A percentile compares a stretch with the other conserved stretches of the same genome.
Evolutionary conservation across 2,797 vertebrate genomes (phyloP).

Genomic region (Gobionotothen gibberifrons): DNA sequence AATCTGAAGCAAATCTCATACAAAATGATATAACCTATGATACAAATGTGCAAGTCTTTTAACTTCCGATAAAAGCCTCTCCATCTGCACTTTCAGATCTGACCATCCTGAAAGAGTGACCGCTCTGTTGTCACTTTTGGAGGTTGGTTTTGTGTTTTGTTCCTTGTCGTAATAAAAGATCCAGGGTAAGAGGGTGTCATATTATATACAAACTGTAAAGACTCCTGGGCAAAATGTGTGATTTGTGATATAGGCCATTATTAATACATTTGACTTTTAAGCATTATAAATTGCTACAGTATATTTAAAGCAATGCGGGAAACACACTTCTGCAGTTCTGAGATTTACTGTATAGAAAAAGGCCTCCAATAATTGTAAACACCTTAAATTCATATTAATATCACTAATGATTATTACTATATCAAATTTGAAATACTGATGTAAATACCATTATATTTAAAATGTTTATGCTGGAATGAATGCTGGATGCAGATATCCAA

Average conservation of each 20-base stretch:
- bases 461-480: neutral
- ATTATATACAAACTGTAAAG: neutral
- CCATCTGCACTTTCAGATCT: neutral
- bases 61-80: neutral
- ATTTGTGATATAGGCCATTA: neutral
- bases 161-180: too few relatives aligned
- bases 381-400: too few relatives aligned
- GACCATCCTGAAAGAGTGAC: neutral
- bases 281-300: too few relatives aligned
- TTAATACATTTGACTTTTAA: too few relatives aligned
- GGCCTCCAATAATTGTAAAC: too few relatives aligned
- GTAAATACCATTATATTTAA: neutral
- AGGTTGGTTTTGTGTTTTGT: too few relatives aligned
- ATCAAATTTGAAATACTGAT: neutral
- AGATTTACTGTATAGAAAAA: too few relatives aligned
- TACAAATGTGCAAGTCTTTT: constrained; percentile 4
- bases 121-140: neutral
- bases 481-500: constrained; percentile 10
- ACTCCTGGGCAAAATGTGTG: neutral
- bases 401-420: too few relatives aligned
- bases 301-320: too few relatives aligned
- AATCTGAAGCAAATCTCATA: neutral
- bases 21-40: neutral
- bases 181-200: too few relatives aligned
- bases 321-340: too few relatives aligned